A percentile compares a stretch with the other conserved stretches of the same genome.
Evolutionary conservation across 1,140 invertebrate genomes (phyloP).

Genomic region (Apis laboriosa): DNA sequence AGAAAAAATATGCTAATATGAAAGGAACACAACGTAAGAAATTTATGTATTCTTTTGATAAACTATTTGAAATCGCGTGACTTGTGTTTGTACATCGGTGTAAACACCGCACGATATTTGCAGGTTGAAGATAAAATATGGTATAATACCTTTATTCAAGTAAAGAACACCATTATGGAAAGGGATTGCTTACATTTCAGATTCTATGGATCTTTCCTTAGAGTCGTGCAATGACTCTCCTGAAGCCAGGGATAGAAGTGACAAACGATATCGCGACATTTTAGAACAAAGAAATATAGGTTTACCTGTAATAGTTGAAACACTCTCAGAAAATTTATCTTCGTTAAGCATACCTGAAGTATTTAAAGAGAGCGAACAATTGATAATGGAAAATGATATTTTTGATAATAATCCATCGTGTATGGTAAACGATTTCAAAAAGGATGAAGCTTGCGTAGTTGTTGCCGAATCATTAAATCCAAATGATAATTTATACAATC

Average conservation of each 20-base stretch:
- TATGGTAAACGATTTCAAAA: too few species aligned
- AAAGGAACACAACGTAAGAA: slow-evolving; percentile 7
- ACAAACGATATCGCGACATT: background rate
- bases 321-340: background rate
- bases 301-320: slow-evolving; percentile 23
- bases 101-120: slow-evolving; percentile 23
- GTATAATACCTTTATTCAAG: slow-evolving; percentile 4
- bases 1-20: background rate
- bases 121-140: slow-evolving; percentile 30
- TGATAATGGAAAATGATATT: background rate
- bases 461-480: background rate
- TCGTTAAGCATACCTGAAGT: slow-evolving; percentile 2
- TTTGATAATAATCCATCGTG: accelerated
- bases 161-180: slow-evolving; percentile 18
- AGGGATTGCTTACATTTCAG: slow-evolving; percentile 52
- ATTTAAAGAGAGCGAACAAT: background rate
- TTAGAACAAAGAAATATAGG: slow-evolving; percentile 18
- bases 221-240: background rate
- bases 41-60: background rate
- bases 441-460: background rate
- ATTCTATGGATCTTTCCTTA: slow-evolving; percentile 5
- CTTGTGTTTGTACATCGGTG: background rate
- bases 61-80: background rate
- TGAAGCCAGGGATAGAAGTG: background rate
- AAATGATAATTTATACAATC: background rate